Percentiles rank a stretch among this genome's conserved stretches.
Evolutionary conservation across 2,797 vertebrate genomes (phyloP).

Genomic region (Tarsius wallacei): DNA sequence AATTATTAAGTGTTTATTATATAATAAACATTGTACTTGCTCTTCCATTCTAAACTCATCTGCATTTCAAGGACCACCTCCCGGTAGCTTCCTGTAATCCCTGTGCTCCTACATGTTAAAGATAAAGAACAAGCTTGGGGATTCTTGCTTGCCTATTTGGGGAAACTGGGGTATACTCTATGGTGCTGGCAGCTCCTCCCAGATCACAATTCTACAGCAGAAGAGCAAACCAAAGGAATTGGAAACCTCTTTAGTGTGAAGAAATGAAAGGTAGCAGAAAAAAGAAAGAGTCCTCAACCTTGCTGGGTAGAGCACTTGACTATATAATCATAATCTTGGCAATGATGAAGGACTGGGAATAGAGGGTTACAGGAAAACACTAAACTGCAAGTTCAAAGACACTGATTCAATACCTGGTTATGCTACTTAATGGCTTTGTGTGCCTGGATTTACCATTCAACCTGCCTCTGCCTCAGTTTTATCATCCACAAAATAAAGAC

Average conservation of each 20-base stretch:
- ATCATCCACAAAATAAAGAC: neutral
- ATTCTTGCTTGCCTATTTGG: neutral
- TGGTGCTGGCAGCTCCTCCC: neutral
- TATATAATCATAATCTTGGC: neutral
- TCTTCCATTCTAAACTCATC: slow-evolving; percentile 36
- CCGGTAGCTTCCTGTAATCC: neutral
- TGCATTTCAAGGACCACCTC: neutral
- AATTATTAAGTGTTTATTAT: neutral
- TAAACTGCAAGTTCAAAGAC: neutral
- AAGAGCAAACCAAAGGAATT: slow-evolving; percentile 8
- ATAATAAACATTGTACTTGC: neutral
- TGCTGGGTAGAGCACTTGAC: neutral
- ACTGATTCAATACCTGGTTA: neutral
- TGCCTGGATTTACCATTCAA: neutral
- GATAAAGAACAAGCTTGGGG: neutral
- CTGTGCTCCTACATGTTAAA: neutral
- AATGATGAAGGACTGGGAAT: neutral
- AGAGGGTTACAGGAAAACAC: slow-evolving; percentile 12
- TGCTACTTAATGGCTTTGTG: neutral
- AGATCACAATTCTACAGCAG: neutral
- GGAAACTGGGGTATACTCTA: neutral
- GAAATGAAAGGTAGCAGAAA: neutral
- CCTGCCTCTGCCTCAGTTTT: neutral
- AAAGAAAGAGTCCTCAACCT: slow-evolving; percentile 15
- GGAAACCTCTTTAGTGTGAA: neutral